These are phyloP conservation scores for Chlorodrepanis virens DNA, from an alignment of 2,113 vertebrate genomes.

Conservation along the genomic window DNA sequence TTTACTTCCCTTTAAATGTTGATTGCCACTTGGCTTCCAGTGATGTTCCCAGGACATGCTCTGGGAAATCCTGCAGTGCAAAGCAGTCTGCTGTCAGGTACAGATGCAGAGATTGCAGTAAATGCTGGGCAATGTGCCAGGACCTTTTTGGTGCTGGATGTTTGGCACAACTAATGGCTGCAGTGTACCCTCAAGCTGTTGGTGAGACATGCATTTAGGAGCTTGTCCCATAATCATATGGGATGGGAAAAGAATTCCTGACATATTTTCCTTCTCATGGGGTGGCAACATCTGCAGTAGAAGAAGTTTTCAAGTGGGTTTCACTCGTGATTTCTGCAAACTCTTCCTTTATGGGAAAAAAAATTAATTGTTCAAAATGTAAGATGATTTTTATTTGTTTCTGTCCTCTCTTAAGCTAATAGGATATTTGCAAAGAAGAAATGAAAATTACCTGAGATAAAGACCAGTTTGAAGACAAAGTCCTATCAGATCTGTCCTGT, in stretches of 20 bases:
- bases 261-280: neutral
- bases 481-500: neutral
- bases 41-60: neutral
- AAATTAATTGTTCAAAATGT: neutral
- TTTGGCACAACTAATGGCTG: neutral
- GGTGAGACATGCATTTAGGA: neutral
- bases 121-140: neutral
- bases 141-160: neutral
- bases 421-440: neutral
- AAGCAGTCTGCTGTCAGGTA: neutral
- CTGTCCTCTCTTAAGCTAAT: neutral
- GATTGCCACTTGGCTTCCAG: neutral
- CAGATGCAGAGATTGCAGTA: neutral
- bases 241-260: neutral
- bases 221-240: neutral
- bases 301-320: neutral
- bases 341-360: neutral
- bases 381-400: neutral
- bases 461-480: neutral
- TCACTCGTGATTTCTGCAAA: neutral
- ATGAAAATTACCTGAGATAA: neutral
- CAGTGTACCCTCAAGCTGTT: neutral
- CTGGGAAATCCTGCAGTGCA: neutral
- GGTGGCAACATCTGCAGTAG: neutral
- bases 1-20: neutral